Base-by-base conservation (phyloP, 2,113 vertebrate genomes). In the Alectura lathami region DNA sequence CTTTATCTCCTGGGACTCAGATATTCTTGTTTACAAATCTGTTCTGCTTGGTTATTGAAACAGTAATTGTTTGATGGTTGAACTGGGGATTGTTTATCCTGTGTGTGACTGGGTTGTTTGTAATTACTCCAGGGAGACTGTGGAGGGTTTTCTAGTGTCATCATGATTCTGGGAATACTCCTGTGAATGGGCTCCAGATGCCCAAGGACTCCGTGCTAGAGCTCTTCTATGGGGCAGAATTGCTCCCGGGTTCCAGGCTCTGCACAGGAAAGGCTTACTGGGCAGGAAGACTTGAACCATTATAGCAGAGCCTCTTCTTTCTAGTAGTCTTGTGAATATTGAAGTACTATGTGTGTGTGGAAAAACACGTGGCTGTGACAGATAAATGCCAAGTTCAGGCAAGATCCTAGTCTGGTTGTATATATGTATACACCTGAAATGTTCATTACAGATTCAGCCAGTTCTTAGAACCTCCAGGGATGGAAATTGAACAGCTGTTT, bases 21-120 rank as follows among this genome's bases (percentile, higher is more conserved):
- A 36, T 57, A n/a, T 92, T 90, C 56, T 76, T 93, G 30, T 67
- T 96, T 67, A 83, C 22, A 89, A 69, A 74, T 92, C 43, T 64
- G 40, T 86, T 92, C 59, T 84, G 2, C 69, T 94, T 74, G 42
- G 66, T 91, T 93, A 64, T 83, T 91, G 73, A 69, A 86, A 77
- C 30, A 74, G 57, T 68, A 79, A 89, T 86, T 93, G 79, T 85
- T 91, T 73, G 82, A 48, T 66, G 91, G 30, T 62, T 90, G 76
- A 96, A 77, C 24, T 79, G 20, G 30, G 30, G n/a, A 45, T 89
- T 94, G 64, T 56, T 94, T 86, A 53, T 85, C 12, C 85, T 87
- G 36, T 77, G 50, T 36, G 7, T 48, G 76, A 17, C 30, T 88
- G 40, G 8, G 9, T 66, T 91, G 59, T 74, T 86, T 40, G 34